These are phyloP conservation scores for Thryonomys swinderianus DNA, from an alignment of 2,113 vertebrate genomes.

Conservation along the genomic window DNA sequence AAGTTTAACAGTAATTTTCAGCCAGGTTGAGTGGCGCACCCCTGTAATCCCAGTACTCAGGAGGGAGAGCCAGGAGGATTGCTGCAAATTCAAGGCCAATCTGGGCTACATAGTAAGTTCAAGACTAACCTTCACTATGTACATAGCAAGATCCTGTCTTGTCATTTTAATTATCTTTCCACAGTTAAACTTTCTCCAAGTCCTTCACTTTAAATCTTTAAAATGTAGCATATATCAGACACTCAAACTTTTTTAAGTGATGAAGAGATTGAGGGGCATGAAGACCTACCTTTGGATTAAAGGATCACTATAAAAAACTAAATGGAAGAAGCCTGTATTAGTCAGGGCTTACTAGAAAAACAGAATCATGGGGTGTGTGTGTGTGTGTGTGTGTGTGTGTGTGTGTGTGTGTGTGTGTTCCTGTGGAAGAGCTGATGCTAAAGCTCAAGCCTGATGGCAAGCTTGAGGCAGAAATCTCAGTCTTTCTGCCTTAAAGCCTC, in stretches of 20 bases:
- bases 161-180: slow-evolving; percentile 32
- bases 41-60: neutral
- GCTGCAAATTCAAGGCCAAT: neutral
- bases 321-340: neutral
- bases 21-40: neutral
- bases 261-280: neutral
- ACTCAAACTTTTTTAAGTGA: neutral
- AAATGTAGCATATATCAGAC: neutral
- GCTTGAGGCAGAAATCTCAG: neutral
- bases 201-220: slow-evolving; percentile 34
- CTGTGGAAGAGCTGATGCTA: neutral
- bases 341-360: neutral
- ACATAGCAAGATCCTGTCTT: neutral
- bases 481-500: neutral
- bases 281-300: neutral
- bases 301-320: neutral
- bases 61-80: neutral
- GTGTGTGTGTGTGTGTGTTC: neutral
- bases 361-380: neutral
- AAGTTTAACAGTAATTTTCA: slow-evolving; percentile 6
- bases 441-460: neutral
- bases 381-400: neutral
- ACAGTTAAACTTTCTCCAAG: neutral
- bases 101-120: neutral
- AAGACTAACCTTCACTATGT: neutral